phyloP scores from a whole-genome alignment of 1,140 invertebrate genomes.

The Trialeurodes vaporariorum region DNA sequence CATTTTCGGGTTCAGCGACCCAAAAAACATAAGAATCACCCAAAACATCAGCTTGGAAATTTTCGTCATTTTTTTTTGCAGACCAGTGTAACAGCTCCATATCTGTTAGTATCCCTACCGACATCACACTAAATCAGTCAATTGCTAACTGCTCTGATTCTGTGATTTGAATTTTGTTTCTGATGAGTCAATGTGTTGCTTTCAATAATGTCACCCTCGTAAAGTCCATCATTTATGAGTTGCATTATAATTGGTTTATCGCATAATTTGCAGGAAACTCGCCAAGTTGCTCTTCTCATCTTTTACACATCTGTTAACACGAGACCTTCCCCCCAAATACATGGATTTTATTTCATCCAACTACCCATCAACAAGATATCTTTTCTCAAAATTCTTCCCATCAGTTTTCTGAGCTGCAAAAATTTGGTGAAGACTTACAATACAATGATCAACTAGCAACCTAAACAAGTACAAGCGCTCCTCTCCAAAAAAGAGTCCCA shows the following conservation, averaged over 20 bases:
- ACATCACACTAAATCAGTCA: too few species aligned
- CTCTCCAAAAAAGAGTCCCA: not conserved
- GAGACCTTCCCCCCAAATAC: not conserved
- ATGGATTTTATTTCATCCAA: conserved; percentile 1
- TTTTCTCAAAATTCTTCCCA: not conserved
- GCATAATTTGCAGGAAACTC: not conserved
- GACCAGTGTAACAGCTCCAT: too few species aligned
- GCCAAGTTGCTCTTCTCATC: not conserved
- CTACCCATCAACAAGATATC: not conserved
- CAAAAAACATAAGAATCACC: too few species aligned
- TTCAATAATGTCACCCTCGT: too few species aligned
- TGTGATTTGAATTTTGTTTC: too few species aligned
- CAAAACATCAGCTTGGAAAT: too few species aligned
- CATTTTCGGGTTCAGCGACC: too few species aligned
- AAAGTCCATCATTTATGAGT: not conserved
- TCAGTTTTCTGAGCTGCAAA: not conserved
- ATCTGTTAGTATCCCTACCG: too few species aligned
- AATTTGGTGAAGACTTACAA: not conserved
- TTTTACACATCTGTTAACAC: not conserved
- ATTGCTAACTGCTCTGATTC: too few species aligned
- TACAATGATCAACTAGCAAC: not conserved
- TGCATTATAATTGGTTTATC: not conserved
- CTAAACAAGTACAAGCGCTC: not conserved
- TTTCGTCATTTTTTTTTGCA: too few species aligned
- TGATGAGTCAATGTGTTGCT: too few species aligned